A percentile compares a stretch with the other conserved stretches of the same genome.
Evolutionary conservation across 2,888 invertebrate species (phyloP).

Genomic region (Drosophila picticornis): DNA sequence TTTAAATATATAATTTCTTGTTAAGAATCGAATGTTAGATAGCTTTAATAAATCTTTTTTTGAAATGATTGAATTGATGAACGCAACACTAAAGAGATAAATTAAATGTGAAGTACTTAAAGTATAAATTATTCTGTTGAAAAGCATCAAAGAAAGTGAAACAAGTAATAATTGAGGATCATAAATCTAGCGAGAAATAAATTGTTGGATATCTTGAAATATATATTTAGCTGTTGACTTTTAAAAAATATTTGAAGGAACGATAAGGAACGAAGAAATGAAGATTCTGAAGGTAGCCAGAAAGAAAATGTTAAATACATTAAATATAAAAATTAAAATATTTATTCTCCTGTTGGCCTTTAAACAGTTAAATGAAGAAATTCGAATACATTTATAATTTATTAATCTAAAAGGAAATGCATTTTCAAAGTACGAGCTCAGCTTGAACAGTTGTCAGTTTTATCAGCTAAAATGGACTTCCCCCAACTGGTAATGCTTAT

Average conservation of each 20-base stretch:
- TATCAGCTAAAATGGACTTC: not conserved
- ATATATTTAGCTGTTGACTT: not conserved
- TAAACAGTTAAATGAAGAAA: not conserved
- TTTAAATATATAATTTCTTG: not conserved
- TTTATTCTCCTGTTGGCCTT: not conserved
- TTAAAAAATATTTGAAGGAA: not conserved
- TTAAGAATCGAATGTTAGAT: no score
- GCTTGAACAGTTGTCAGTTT: not conserved
- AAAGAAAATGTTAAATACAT: not conserved
- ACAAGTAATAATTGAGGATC: not conserved
- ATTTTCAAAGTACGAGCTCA: not conserved
- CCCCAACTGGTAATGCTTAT: not conserved
- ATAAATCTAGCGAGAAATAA: no score
- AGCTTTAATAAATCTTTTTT: no score
- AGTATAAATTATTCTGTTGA: not conserved
- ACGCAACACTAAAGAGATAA: fast-evolving
- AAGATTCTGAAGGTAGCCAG: fast-evolving
- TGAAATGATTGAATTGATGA: no score
- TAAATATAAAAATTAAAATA: not conserved
- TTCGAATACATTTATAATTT: not conserved
- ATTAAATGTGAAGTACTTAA: not conserved
- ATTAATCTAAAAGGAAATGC: fast-evolving
- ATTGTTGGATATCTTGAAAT: no score
- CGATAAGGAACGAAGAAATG: not conserved
- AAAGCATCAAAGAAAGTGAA: not conserved